phyloP scores from a whole-genome alignment of 2,888 invertebrate genomes.

The Lamproptera curius region DNA sequence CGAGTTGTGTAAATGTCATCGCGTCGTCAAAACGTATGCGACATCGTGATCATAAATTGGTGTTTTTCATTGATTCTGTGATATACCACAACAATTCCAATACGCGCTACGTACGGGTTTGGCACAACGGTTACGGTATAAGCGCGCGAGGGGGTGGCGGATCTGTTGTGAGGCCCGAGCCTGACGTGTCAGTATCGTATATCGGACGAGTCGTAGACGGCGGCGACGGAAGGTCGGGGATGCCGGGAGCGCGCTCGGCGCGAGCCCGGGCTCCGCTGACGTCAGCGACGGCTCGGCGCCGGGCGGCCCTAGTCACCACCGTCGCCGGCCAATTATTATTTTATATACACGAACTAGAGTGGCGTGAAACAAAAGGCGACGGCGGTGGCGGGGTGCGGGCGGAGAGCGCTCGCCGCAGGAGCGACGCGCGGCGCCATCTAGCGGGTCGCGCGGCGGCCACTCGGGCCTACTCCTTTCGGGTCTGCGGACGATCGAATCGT shows the following conservation, averaged over 20 bases:
- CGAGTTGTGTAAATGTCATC: constrained; percentile 44
- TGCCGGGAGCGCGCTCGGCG: constrained; percentile 58
- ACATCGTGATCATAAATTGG: constrained; percentile 20
- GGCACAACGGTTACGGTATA: constrained; percentile 41
- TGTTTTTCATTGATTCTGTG: constrained; percentile 19
- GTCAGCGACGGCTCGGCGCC: constrained; percentile 74
- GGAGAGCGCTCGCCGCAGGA: constrained; percentile 75
- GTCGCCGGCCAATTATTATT: constrained; percentile 70
- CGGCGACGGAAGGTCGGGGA: constrained; percentile 73
- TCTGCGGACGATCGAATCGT: constrained; percentile 75
- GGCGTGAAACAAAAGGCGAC: constrained; percentile 70
- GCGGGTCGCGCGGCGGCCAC: constrained; percentile 69
- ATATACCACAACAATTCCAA: constrained; percentile 31
- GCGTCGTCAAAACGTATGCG: constrained; percentile 30
- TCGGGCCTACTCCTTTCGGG: constrained; percentile 62
- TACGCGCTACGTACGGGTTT: constrained; percentile 47
- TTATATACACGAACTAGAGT: constrained; percentile 62
- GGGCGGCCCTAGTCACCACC: constrained; percentile 62
- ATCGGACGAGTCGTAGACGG: constrained; percentile 59
- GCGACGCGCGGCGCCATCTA: constrained; percentile 74
- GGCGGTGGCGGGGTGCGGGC: constrained; percentile 66
- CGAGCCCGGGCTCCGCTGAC: constrained; percentile 71
- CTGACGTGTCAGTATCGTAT: constrained; percentile 62
- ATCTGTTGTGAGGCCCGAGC: constrained; percentile 47
- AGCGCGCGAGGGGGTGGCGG: constrained; percentile 53